A percentile compares a stretch with the other conserved stretches of the same genome.
Evolutionary conservation across 2,797 vertebrate genomes (phyloP).

Genomic region (Microctenopoma steveboyesi): DNA sequence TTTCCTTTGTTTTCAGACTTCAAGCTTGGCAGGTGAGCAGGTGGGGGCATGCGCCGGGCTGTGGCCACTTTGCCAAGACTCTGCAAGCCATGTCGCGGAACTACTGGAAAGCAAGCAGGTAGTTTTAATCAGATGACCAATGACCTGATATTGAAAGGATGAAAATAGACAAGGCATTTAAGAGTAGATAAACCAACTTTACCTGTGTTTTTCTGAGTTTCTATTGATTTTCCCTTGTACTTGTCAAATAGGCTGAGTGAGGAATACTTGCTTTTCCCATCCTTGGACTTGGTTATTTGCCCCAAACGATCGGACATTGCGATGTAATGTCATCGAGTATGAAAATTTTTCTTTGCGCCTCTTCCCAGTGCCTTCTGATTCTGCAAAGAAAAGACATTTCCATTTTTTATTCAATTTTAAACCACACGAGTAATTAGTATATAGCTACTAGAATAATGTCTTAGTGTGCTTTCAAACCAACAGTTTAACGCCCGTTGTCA

Average conservation of each 20-base stretch:
- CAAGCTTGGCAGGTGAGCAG: conserved; percentile 99
- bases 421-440: background rate
- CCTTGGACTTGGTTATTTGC: conserved; percentile 99
- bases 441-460: too few relatives aligned
- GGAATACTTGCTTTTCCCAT: conserved; percentile 99
- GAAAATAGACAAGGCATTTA: background rate
- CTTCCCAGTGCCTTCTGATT: conserved; percentile 90
- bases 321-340: conserved; percentile 99
- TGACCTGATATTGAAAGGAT: background rate
- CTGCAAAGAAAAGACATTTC: conserved; percentile 70
- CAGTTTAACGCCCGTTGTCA: too few relatives aligned
- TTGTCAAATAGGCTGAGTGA: conserved; percentile 99
- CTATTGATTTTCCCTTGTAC: conserved; percentile 99
- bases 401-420: conserved; percentile 9
- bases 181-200: conserved; percentile 44
- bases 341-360: conserved; percentile 97
- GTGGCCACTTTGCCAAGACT: conserved; percentile 99
- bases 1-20: conserved; percentile 99
- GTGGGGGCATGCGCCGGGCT: conserved; percentile 99
- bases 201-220: conserved; percentile 98
- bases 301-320: conserved; percentile 99
- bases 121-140: background rate
- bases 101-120: conserved; percentile 78
- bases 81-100: conserved; percentile 99
- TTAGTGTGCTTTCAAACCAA: too few relatives aligned